phyloP scores from a whole-genome alignment of 2,113 vertebrate genomes.

The Empidonax traillii region DNA sequence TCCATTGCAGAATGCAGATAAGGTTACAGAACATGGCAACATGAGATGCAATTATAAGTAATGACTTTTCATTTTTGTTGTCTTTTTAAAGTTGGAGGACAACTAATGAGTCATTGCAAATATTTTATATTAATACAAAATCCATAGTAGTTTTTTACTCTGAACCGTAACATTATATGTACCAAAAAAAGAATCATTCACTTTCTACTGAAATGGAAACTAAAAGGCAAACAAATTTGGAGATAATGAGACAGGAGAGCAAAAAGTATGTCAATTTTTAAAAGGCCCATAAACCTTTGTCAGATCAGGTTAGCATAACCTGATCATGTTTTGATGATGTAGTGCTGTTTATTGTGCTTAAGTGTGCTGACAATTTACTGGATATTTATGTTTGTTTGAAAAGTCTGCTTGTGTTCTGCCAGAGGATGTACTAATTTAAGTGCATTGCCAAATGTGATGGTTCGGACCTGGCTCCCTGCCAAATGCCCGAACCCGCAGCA shows the following conservation, averaged over 20 bases:
- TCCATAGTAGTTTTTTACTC: background rate
- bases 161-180: background rate
- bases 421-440: background rate
- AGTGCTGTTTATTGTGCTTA: background rate
- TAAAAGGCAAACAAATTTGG: background rate
- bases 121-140: background rate
- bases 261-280: background rate
- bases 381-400: background rate
- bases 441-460: background rate
- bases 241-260: background rate
- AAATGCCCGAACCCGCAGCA: no score
- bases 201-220: background rate
- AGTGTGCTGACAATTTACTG: background rate
- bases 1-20: background rate
- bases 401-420: background rate
- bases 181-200: background rate
- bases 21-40: background rate
- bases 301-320: background rate
- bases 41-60: background rate
- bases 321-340: background rate
- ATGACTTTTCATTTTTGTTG: background rate
- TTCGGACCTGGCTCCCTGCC: no score
- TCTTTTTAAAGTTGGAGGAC: background rate
- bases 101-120: background rate
- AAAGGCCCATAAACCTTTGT: background rate